Evolutionary conservation across 2,888 invertebrate genomes (phyloP).

Genomic region (Agonopterix arenella): DNA sequence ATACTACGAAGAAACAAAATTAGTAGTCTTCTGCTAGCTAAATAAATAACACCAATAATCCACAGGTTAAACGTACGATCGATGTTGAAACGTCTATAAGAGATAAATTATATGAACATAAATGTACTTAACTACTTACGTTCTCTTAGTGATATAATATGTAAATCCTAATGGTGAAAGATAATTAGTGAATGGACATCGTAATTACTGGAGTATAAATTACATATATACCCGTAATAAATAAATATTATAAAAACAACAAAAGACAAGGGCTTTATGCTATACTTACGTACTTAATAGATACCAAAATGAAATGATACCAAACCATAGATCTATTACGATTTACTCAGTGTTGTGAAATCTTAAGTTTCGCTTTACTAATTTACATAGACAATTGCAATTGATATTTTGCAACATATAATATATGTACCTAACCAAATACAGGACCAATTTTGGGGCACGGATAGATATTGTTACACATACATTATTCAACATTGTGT

Average conservation of each 20-base stretch:
- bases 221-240: not conserved
- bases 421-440: constrained; percentile 23
- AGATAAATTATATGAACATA: not conserved
- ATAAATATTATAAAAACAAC: no score
- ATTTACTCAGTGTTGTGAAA: no score
- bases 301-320: no score
- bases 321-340: no score
- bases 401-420: constrained; percentile 36
- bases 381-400: constrained; percentile 10
- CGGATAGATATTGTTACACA: not conserved
- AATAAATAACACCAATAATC: no score
- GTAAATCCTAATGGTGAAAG: not conserved
- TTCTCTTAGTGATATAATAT: not conserved
- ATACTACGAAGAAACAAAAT: no score
- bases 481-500: no score
- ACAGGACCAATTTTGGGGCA: constrained; percentile 27
- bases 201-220: not conserved
- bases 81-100: not conserved
- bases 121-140: not conserved
- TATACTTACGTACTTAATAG: no score
- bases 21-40: no score
- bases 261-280: no score
- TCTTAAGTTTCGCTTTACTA: no score
- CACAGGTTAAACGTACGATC: not conserved
- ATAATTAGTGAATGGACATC: not conserved